Percentiles rank a stretch among this genome's conserved stretches.
Conservation (phyloP, 2,113 vertebrate species). For the Podocnemis expansa region DNA sequence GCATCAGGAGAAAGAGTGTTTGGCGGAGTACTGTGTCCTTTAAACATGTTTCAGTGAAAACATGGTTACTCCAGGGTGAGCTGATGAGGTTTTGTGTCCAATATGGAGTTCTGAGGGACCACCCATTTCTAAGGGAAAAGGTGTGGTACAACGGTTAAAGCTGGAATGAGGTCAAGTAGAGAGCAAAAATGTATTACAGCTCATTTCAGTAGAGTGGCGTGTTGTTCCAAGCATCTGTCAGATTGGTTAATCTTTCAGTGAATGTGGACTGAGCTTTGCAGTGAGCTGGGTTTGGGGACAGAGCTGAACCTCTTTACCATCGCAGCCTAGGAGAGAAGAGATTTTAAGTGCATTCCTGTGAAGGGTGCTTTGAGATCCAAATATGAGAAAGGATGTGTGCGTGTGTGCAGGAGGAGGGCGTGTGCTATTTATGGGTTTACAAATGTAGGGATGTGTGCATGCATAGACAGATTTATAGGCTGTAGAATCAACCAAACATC, state of each 20-base stretch:
- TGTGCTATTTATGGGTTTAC: not conserved
- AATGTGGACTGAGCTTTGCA: not conserved
- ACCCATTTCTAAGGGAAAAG: accelerated
- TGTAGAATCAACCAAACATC: too few species aligned
- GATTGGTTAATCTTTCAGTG: not conserved
- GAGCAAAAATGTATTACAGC: not conserved
- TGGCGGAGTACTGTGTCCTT: not conserved
- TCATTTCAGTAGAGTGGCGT: not conserved
- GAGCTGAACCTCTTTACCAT: not conserved
- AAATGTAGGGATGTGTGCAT: not conserved
- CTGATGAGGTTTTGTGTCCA: not conserved
- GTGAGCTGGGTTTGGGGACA: not conserved
- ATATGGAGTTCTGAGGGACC: not conserved
- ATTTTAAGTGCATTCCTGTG: not conserved
- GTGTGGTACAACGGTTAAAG: accelerated
- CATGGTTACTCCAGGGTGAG: not conserved
- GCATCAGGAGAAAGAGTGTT: accelerated
- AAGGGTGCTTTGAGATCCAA: not conserved
- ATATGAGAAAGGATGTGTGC: not conserved
- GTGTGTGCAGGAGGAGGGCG: not conserved
- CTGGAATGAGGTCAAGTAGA: not conserved
- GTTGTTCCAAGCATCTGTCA: not conserved
- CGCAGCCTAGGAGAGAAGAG: not conserved
- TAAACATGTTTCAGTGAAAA: not conserved
- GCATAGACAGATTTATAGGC: not conserved